phyloP scores from a whole-genome alignment of 2,797 vertebrate genomes.

The Anisognathus igniventris region DNA sequence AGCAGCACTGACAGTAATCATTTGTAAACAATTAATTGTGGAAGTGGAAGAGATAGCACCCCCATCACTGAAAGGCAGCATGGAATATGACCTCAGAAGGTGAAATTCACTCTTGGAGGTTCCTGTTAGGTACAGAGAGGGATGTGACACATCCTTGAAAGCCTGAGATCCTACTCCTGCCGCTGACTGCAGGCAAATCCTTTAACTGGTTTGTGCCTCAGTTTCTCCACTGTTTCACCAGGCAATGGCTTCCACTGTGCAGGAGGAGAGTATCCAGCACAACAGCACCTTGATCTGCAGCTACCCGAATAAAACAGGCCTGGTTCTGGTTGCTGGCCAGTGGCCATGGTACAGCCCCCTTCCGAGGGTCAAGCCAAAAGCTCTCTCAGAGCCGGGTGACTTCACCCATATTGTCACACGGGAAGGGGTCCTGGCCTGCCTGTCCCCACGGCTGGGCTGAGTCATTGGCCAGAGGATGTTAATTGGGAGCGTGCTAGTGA shows the following conservation, averaged over 20 bases:
- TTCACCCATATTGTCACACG: neutral
- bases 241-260: neutral
- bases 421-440: neutral
- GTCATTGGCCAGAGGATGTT: neutral
- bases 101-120: neutral
- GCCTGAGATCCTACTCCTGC: neutral
- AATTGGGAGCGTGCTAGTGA: accelerated
- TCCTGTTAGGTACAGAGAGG: neutral
- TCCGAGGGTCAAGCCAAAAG: neutral
- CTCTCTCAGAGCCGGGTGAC: neutral
- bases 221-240: neutral
- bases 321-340: neutral
- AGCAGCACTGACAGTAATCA: neutral
- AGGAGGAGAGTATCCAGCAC: neutral
- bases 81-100: neutral
- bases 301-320: neutral
- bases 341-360: neutral
- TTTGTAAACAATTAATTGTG: neutral
- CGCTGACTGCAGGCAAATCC: neutral
- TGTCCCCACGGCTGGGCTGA: neutral
- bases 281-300: neutral
- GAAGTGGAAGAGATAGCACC: neutral
- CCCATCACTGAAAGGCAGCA: neutral
- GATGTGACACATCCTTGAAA: neutral
- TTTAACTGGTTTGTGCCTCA: neutral